These are phyloP conservation scores for Lota lota DNA, from an alignment of 2,113 vertebrate genomes.

Conservation along the genomic window DNA sequence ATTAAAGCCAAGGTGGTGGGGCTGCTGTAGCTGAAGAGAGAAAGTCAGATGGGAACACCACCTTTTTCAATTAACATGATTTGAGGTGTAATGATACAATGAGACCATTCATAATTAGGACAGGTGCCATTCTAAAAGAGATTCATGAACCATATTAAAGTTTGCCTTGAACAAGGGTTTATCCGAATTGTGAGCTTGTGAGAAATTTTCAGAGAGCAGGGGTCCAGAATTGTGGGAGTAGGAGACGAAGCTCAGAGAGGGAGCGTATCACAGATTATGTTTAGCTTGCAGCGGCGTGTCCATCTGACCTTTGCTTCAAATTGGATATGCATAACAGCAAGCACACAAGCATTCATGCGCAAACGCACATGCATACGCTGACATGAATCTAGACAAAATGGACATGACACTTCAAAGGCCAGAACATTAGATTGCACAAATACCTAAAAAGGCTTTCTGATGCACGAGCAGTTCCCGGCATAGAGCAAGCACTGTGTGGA, in stretches of 20 bases:
- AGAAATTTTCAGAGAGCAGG: no score
- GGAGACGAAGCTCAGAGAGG: no score
- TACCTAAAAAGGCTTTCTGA: conserved; percentile 29
- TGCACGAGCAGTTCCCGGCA: conserved; percentile 15
- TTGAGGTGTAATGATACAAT: no score
- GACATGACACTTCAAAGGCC: conserved; percentile 19
- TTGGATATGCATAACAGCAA: conserved; percentile 4
- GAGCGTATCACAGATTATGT: not conserved
- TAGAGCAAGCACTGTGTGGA: conserved; percentile 1
- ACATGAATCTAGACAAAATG: conserved; percentile 23
- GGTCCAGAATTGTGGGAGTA: no score
- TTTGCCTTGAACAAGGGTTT: no score
- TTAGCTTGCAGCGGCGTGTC: conserved; percentile 8
- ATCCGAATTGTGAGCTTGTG: no score
- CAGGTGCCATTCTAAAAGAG: no score
- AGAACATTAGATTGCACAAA: not conserved
- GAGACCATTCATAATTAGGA: no score
- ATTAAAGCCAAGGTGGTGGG: conserved; percentile 17
- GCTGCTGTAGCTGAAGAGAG: conserved; percentile 8
- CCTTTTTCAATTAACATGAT: no score
- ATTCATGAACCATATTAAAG: no score
- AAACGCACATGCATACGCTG: conserved; percentile 29
- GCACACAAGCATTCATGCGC: conserved; percentile 26
- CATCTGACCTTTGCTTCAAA: conserved; percentile 28
- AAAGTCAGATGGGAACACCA: not conserved